Conservation (phyloP, 1,140 invertebrate species). For the Brachionus calyciflorus region DNA sequence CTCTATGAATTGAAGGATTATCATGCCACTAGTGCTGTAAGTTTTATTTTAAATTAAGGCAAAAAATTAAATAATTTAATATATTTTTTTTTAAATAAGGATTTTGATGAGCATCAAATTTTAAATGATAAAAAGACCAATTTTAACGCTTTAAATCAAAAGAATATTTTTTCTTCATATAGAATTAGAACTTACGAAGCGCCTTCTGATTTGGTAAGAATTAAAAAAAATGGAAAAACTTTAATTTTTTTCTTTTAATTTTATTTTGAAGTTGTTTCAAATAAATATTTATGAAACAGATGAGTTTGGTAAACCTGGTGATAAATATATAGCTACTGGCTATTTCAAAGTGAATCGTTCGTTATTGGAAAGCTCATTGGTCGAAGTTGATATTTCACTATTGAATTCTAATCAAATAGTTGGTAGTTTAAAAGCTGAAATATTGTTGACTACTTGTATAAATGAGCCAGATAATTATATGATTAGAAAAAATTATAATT, state of each 20-base stretch:
- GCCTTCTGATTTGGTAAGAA: conserved; percentile 19
- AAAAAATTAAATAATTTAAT: not conserved
- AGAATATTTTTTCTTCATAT: conserved; percentile 15
- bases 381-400: conserved; percentile 28
- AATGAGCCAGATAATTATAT: not conserved
- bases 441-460: not conserved
- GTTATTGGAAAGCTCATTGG: conserved; percentile 1
- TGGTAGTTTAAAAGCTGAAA: conserved; percentile 38
- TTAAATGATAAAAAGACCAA: conserved; percentile 22
- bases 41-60: not conserved
- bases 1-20: conserved; percentile 17
- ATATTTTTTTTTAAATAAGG: not conserved
- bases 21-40: not conserved
- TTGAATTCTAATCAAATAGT: conserved; percentile 43
- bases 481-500: conserved; percentile 37
- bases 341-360: conserved; percentile 32
- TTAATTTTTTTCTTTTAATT: not conserved
- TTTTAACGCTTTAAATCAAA: conserved; percentile 19
- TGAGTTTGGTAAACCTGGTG: conserved; percentile 12
- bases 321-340: conserved; percentile 32
- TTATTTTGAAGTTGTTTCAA: conserved; percentile 38
- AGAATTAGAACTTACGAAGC: conserved; percentile 17
- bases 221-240: conserved; percentile 5
- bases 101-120: conserved; percentile 43
- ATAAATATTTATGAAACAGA: conserved; percentile 39